Percentiles rank a stretch among this genome's conserved stretches.
Conservation (phyloP, 2,888 invertebrate species). For the Clunio marinus region DNA sequence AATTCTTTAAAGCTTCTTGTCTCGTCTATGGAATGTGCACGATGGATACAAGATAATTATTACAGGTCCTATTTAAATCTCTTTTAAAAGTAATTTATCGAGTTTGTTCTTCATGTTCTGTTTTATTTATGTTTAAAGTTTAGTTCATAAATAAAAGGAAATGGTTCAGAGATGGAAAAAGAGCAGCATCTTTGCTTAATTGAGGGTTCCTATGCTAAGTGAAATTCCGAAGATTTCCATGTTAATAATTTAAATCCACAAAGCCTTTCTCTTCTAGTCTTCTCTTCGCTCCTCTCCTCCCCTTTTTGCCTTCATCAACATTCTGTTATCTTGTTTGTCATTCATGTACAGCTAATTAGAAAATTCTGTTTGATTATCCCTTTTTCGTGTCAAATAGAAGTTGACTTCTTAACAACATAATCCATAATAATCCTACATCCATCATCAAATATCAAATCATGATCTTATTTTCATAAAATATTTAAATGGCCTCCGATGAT, state of each 20-base stretch:
- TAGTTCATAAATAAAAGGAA: conserved; percentile 31
- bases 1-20: no score
- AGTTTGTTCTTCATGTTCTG: conserved; percentile 12
- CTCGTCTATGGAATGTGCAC: no score
- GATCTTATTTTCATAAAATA: neutral
- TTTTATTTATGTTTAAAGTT: conserved; percentile 29
- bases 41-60: conserved; percentile 22
- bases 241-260: no score
- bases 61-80: conserved; percentile 28
- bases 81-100: conserved; percentile 28
- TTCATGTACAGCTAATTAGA: conserved; percentile 27
- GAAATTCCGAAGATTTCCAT: no score
- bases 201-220: no score
- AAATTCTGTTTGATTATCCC: conserved; percentile 31
- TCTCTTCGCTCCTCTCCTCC: no score
- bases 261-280: no score
- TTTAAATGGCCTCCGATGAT: neutral
- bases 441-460: conserved; percentile 37
- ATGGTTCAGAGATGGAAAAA: no score
- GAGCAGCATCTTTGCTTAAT: no score
- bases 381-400: conserved; percentile 25
- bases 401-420: conserved; percentile 15
- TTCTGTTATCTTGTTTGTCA: conserved; percentile 37
- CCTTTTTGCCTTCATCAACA: neutral
- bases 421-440: conserved; percentile 33